Percentiles rank a stretch among this genome's conserved stretches.
These are phyloP conservation scores for Nibea albiflora DNA, from an alignment of 2,113 vertebrate species.

Conservation along the genomic window DNA sequence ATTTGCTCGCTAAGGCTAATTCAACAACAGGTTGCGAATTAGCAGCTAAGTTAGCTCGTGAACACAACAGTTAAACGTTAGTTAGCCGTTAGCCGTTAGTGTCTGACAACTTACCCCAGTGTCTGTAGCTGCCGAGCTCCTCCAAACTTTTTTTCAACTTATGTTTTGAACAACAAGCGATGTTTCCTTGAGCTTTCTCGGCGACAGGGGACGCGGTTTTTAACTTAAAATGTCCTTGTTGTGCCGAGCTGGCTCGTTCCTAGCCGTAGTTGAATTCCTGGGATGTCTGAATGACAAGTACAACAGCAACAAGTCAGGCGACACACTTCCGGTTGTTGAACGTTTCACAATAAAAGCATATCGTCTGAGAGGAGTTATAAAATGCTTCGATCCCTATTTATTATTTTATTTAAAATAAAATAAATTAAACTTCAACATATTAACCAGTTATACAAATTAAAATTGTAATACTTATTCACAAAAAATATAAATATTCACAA, in stretches of 20 bases:
- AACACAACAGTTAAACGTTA: conserved; percentile 16
- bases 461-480: neutral
- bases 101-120: conserved; percentile 60
- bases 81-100: neutral
- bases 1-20: conserved; percentile 71
- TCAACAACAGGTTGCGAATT: conserved; percentile 65
- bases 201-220: neutral
- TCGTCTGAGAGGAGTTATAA: too few species aligned
- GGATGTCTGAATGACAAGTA: conserved; percentile 81
- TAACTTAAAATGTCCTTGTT: conserved; percentile 25
- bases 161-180: neutral
- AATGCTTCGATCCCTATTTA: too few species aligned
- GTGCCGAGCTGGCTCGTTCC: conserved; percentile 29
- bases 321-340: neutral
- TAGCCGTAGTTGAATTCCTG: conserved; percentile 71
- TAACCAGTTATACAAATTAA: neutral
- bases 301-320: conserved; percentile 26
- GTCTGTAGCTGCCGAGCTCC: conserved; percentile 8
- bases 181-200: neutral
- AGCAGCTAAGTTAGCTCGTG: conserved; percentile 61
- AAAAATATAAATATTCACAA: too few species aligned
- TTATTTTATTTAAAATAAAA: neutral
- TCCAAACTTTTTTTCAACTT: neutral
- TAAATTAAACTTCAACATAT: neutral
- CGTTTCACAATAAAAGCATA: conserved; percentile 55